Conservation (phyloP, 2,888 invertebrate species). For the Nomada ferruginata region DNA sequence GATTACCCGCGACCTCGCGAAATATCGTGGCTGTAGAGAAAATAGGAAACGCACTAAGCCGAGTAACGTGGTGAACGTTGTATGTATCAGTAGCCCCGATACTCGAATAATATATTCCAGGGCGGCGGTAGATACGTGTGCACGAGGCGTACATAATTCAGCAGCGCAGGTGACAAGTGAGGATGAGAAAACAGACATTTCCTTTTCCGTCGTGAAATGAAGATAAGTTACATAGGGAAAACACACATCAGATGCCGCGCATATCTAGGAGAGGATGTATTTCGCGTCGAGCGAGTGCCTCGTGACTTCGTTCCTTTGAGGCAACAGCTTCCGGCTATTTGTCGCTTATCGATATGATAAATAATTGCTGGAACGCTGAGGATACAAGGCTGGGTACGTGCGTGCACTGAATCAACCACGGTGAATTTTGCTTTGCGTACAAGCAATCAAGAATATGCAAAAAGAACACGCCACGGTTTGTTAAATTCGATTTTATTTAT, state of each 20-base stretch:
- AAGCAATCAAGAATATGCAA: too few species aligned
- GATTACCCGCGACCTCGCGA: constrained; percentile 20
- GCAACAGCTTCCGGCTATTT: constrained; percentile 38
- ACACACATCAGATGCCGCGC: constrained; percentile 52
- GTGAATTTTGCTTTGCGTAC: constrained; percentile 2
- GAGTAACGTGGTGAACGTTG: constrained; percentile 62
- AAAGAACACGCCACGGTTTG: too few species aligned
- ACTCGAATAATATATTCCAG: constrained; percentile 61
- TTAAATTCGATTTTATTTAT: too few species aligned
- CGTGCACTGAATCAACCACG: neutral
- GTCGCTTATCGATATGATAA: constrained; percentile 52
- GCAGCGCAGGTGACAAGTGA: constrained; percentile 69
- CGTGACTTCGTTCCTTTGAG: constrained; percentile 13
- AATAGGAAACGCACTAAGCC: constrained; percentile 31
- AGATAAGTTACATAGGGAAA: constrained; percentile 72
- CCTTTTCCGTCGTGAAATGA: constrained; percentile 73
- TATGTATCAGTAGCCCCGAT: constrained; percentile 54
- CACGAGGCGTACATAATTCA: constrained; percentile 73
- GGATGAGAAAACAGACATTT: constrained; percentile 76
- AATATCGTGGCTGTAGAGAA: constrained; percentile 5
- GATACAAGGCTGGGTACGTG: neutral
- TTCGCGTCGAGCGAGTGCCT: constrained; percentile 10
- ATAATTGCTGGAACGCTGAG: constrained; percentile 33
- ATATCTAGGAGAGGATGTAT: constrained; percentile 47
- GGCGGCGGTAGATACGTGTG: constrained; percentile 26